Base-by-base conservation (phyloP, 2,888 invertebrate species). In the Xanthia togata region DNA sequence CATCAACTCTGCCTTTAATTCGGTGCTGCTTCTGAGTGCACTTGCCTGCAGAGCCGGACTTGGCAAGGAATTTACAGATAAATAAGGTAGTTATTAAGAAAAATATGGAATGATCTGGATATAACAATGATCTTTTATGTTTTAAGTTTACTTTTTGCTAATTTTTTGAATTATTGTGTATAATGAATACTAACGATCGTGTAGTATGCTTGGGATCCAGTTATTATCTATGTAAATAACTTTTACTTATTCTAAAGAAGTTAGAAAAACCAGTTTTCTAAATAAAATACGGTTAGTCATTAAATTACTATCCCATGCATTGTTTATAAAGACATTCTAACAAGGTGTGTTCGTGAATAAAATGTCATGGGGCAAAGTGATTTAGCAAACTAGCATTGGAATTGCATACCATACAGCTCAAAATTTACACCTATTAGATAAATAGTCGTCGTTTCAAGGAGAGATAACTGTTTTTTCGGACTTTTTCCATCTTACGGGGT, bases 1-100 rank as follows among this genome's bases (percentile, higher is more conserved):
- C 78, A 86, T 89, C 88, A 89, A 76, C 78, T 69, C 47, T 62
- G 70, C 70, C 76, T 86, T 79, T 78, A 88, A 87, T 87, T 88
- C 68, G 73, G 73, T 67, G 65, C 71, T 79, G 81, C 65, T 50
- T 73, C 57, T 74, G 76, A 83, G 80, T 83, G 82, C 87, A 85
- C 75, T 82, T 77, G 79, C 62, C n/a, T 14, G 4, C 88, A 88
- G 87, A 78, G 74, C 35, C 76, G 80, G 23, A 79, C 26, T 88
- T 60, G 4, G 38, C 0, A 3, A 26, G 3, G 0, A 35, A n/a
- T 68, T 59, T n/a, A 68, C n/a, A 26, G 26, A 31, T 1, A 4
- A 17, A 14, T 44, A 62, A 62, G 3, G 26, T 17, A 2, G 55
- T 14, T 26, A 26, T 12, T 0, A 26, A 47, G 1, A 26, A 26